A percentile compares a stretch with the other conserved stretches of the same genome.
Conservation (phyloP, 2,113 vertebrate genomes). For the Rynchops niger region DNA sequence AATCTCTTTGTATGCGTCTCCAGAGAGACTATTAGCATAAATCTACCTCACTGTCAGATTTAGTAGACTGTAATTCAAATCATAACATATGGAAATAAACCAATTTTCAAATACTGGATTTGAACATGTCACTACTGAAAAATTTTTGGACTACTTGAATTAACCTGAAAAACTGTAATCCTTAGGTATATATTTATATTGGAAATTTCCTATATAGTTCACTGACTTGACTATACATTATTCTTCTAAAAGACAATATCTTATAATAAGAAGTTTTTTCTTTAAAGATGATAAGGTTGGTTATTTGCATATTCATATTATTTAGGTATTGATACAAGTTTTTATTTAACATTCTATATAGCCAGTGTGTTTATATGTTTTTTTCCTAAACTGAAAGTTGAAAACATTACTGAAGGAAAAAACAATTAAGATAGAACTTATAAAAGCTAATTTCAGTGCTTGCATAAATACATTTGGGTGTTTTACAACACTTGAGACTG, state of each 20-base stretch:
- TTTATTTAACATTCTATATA: neutral
- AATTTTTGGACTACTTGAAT: neutral
- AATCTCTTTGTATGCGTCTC: neutral
- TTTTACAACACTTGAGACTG: neutral
- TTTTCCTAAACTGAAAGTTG: neutral
- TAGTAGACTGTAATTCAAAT: neutral
- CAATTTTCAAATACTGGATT: neutral
- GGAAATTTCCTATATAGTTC: neutral
- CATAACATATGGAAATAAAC: neutral
- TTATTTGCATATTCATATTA: neutral
- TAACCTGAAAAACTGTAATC: neutral
- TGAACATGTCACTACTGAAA: neutral
- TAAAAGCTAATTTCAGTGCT: neutral
- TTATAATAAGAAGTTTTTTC: neutral
- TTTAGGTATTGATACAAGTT: neutral
- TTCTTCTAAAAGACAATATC: neutral
- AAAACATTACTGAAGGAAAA: neutral
- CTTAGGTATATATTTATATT: neutral
- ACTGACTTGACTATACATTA: neutral
- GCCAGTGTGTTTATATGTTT: neutral
- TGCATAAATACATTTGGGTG: neutral
- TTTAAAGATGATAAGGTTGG: neutral
- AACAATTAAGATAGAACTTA: neutral
- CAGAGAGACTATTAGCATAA: neutral
- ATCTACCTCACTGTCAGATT: neutral